These are phyloP conservation scores for Champsocephalus gunnari DNA, from an alignment of 2,797 vertebrate species.

Conservation along the genomic window DNA sequence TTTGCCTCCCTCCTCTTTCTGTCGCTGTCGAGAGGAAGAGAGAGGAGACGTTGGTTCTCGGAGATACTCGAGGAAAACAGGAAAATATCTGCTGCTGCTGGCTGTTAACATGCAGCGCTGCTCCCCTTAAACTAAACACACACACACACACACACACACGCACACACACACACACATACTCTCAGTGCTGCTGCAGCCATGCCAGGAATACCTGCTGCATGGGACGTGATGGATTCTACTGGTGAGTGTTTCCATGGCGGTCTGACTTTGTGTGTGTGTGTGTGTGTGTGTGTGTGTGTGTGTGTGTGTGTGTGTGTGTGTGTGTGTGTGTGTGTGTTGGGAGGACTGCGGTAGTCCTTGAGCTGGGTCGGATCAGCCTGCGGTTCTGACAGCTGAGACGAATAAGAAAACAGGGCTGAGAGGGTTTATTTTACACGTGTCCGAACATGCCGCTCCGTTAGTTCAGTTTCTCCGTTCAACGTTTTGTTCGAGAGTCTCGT, in stretches of 20 bases:
- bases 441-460: not conserved
- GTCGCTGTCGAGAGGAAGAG: slow-evolving; percentile 41
- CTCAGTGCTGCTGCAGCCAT: slow-evolving; percentile 49
- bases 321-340: slow-evolving; percentile 43
- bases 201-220: slow-evolving; percentile 65
- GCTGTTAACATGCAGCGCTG: slow-evolving; percentile 61
- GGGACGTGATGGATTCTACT: slow-evolving; percentile 57
- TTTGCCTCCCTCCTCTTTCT: not conserved
- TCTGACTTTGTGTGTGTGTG: slow-evolving; percentile 32
- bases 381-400: slow-evolving; percentile 64
- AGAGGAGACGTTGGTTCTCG: slow-evolving; percentile 54
- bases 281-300: slow-evolving; percentile 40
- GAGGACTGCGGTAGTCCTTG: slow-evolving; percentile 69
- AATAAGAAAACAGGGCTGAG: slow-evolving; percentile 44
- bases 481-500: not conserved
- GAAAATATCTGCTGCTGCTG: slow-evolving; percentile 50
- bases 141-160: not conserved
- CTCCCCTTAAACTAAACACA: slow-evolving; percentile 30
- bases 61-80: slow-evolving; percentile 60
- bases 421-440: slow-evolving; percentile 3
- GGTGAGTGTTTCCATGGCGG: slow-evolving; percentile 68
- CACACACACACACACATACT: slow-evolving; percentile 12
- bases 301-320: too few species aligned
- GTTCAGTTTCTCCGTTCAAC: too few species aligned
- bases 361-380: slow-evolving; percentile 65